These are phyloP conservation scores for Tubulanus polymorphus DNA, from an alignment of 2,888 invertebrate genomes.

Conservation along the genomic window DNA sequence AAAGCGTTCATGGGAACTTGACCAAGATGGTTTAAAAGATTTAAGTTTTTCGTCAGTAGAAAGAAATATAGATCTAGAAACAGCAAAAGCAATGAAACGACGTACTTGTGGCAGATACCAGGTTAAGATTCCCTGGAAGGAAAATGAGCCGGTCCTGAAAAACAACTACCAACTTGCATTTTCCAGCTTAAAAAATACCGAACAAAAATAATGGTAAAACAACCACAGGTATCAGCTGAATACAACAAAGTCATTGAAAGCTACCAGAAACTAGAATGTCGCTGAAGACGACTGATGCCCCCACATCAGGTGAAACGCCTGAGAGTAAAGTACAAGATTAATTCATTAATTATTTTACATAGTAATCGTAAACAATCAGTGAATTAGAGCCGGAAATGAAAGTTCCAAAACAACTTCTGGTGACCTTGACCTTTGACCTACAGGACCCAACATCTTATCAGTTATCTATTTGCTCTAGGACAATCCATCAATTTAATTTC, in stretches of 20 bases:
- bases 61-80: not conserved
- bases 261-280: constrained; percentile 13
- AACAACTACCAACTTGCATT: constrained; percentile 12
- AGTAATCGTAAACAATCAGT: too few species aligned
- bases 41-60: not conserved
- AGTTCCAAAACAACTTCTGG: too few species aligned
- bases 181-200: constrained; percentile 9
- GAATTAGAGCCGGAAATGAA: too few species aligned
- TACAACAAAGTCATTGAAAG: constrained; percentile 11
- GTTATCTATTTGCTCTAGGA: too few species aligned
- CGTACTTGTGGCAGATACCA: constrained; percentile 13
- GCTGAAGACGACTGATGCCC: too few species aligned
- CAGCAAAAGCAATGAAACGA: constrained; percentile 7
- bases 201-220: constrained; percentile 13
- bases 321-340: too few species aligned
- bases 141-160: constrained; percentile 6
- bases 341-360: too few species aligned
- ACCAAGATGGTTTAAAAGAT: not conserved
- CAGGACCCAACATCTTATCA: too few species aligned
- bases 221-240: constrained; percentile 3
- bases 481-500: too few species aligned
- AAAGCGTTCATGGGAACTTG: not conserved
- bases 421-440: too few species aligned
- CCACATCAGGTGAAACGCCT: too few species aligned
- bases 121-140: constrained; percentile 19